Evolutionary conservation across 2,113 vertebrate species (phyloP).

Genomic region (Platycercus adscitus): DNA sequence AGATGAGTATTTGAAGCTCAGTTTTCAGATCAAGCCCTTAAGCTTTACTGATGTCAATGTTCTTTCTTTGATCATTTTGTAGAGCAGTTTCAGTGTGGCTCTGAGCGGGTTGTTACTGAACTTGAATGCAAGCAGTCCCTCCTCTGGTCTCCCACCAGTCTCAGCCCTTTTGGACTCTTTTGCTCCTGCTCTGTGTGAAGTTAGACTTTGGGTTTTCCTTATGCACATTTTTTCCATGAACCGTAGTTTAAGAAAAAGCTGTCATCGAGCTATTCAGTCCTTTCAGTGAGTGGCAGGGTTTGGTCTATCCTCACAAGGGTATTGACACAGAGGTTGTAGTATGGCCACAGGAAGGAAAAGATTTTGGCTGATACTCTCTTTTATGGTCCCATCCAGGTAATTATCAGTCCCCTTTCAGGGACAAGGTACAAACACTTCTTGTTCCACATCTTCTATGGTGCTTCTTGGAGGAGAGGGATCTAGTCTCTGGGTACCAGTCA

Average conservation of each 20-base stretch:
- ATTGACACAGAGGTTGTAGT: neutral
- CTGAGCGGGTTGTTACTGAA: neutral
- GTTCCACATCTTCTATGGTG: neutral
- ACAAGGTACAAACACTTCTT: neutral
- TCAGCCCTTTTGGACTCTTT: neutral
- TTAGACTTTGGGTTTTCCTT: neutral
- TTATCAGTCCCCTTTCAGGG: neutral
- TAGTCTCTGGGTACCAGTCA: neutral
- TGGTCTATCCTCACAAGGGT: neutral
- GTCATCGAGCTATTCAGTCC: neutral
- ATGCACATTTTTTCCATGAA: neutral
- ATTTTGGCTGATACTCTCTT: neutral
- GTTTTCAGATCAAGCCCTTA: neutral
- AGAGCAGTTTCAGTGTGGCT: neutral
- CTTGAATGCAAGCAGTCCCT: neutral
- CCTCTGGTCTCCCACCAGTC: accelerated
- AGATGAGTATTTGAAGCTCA: neutral
- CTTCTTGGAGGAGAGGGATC: neutral
- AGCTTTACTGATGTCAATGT: neutral
- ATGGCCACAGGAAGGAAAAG: neutral
- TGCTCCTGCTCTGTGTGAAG: neutral
- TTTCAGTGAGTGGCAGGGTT: neutral
- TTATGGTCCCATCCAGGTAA: neutral
- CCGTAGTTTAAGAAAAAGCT: neutral
- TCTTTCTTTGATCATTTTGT: neutral